Conservation (phyloP, 2,888 invertebrate genomes). For the Agriopis leucophaearia region DNA sequence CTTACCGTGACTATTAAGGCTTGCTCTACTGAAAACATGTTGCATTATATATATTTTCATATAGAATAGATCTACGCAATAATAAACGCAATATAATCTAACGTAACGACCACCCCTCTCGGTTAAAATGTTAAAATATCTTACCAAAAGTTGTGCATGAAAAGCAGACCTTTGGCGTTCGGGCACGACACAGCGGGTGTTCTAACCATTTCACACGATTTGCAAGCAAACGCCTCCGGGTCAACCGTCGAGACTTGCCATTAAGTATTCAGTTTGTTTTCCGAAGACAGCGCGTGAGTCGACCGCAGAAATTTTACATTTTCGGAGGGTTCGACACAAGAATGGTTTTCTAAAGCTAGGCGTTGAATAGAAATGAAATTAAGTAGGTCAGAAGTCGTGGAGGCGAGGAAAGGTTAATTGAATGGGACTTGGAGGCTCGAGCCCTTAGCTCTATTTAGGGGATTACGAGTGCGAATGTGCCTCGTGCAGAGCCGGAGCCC, state of each 20-base stretch:
- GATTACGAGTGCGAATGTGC: slow-evolving; percentile 49
- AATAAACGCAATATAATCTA: background rate
- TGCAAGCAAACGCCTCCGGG: slow-evolving; percentile 28
- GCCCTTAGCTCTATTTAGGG: slow-evolving; percentile 54
- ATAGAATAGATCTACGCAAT: too few relatives aligned
- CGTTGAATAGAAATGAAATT: slow-evolving; percentile 64
- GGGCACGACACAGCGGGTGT: slow-evolving; percentile 11
- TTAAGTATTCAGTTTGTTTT: slow-evolving; percentile 39
- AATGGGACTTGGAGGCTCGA: slow-evolving; percentile 57
- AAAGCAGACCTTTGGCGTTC: background rate
- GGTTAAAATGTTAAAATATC: background rate
- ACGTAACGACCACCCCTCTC: too few relatives aligned
- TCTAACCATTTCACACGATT: slow-evolving; percentile 33
- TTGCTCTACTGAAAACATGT: background rate
- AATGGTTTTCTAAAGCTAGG: slow-evolving; percentile 38
- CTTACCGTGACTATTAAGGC: background rate
- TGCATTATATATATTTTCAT: too few relatives aligned
- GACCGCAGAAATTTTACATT: slow-evolving; percentile 39
- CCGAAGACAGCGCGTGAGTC: slow-evolving; percentile 19
- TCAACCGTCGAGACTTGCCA: slow-evolving; percentile 26
- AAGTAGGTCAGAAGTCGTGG: slow-evolving; percentile 67
- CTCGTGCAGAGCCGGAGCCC: slow-evolving; percentile 16
- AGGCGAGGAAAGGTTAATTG: slow-evolving; percentile 70
- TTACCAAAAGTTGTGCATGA: background rate
- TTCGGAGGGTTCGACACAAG: slow-evolving; percentile 31